phyloP scores from a whole-genome alignment of 35 echinoderm and acorn worm genomes.

The Diadema setosum region DNA sequence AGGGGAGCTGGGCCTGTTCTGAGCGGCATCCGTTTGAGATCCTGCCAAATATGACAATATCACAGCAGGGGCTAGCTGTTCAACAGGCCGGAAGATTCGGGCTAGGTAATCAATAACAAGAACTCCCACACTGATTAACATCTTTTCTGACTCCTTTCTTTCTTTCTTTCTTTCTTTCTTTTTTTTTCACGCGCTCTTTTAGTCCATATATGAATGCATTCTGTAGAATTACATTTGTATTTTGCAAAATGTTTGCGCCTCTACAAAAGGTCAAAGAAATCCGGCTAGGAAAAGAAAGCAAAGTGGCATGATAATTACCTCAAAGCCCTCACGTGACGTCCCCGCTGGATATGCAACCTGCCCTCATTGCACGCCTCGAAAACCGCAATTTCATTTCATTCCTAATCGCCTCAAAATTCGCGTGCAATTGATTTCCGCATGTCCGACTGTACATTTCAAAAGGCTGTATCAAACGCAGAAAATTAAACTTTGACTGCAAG shows the following conservation, averaged over 20 bases:
- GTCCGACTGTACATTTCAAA: no score
- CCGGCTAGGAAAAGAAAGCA: not conserved
- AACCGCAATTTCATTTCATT: no score
- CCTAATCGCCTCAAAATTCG: no score
- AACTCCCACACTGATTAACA: not conserved
- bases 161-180: not conserved
- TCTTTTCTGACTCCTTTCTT: not conserved
- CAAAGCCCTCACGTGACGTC: not conserved
- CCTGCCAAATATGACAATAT: slow-evolving; percentile 4
- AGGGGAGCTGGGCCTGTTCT: not conserved
- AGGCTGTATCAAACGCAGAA: no score
- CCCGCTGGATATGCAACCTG: slow-evolving; percentile 4
- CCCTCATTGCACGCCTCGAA: not conserved
- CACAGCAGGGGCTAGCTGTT: not conserved
- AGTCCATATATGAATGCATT: no score
- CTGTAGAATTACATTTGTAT: no score
- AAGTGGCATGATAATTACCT: slow-evolving; percentile 7
- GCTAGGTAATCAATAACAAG: not conserved
- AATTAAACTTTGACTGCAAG: no score
- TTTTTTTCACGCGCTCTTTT: not conserved
- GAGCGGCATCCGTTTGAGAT: slow-evolving; percentile 3
- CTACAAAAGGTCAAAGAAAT: no score
- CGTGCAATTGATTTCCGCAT: no score
- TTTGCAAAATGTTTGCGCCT: no score
- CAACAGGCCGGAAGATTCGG: not conserved